Evolutionary conservation across 2,888 invertebrate species (phyloP).

Genomic region (Craniophora ligustri): DNA sequence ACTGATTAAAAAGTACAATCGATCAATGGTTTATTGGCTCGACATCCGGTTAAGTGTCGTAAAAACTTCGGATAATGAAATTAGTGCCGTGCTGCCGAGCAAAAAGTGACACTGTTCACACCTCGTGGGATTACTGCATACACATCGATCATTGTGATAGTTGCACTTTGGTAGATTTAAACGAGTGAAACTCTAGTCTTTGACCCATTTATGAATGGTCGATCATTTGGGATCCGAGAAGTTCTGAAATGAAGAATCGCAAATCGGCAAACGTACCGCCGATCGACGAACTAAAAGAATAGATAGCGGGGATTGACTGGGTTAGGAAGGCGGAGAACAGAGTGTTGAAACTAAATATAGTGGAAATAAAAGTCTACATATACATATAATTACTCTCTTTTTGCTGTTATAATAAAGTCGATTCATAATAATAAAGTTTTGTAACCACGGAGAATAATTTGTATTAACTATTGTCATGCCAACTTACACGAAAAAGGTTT

Average conservation of each 20-base stretch:
- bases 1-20: slow-evolving; percentile 32
- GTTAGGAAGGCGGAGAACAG: too few relatives aligned
- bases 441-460: slow-evolving; percentile 28
- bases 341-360: not conserved
- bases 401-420: slow-evolving; percentile 28
- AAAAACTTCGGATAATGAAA: slow-evolving; percentile 41
- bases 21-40: slow-evolving; percentile 43
- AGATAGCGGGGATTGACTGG: too few relatives aligned
- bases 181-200: too few relatives aligned
- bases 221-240: too few relatives aligned
- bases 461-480: slow-evolving; percentile 41
- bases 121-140: slow-evolving; percentile 34
- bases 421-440: slow-evolving; percentile 26
- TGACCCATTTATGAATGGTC: too few relatives aligned
- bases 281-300: too few relatives aligned
- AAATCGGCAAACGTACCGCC: too few relatives aligned
- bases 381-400: slow-evolving; percentile 15
- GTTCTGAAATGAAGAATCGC: too few relatives aligned
- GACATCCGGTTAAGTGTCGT: slow-evolving; percentile 50
- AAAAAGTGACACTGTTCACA: slow-evolving; percentile 26
- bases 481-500: too few relatives aligned
- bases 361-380: slow-evolving; percentile 2
- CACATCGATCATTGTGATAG: slow-evolving; percentile 8
- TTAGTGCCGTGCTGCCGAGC: slow-evolving; percentile 16
- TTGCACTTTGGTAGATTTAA: not conserved